Percentiles rank a stretch among this genome's conserved stretches.
These are phyloP conservation scores for Falcunculus frontatus DNA, from an alignment of 2,113 vertebrate species.

Conservation along the genomic window DNA sequence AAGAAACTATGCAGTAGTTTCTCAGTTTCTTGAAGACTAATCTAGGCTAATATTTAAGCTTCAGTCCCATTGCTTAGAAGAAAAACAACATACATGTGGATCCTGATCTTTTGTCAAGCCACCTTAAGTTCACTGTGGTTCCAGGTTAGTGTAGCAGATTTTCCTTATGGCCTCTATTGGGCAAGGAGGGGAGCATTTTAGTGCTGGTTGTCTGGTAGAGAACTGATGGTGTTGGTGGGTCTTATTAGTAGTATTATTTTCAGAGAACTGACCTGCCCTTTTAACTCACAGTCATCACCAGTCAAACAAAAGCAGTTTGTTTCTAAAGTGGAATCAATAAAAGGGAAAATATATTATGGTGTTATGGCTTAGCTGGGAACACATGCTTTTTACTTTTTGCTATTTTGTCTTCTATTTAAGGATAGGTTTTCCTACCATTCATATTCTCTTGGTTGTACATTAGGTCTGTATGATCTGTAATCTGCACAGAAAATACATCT, in stretches of 20 bases:
- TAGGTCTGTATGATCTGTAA: neutral
- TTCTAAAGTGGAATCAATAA: neutral
- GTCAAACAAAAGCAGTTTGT: neutral
- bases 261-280: neutral
- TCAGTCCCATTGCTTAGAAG: neutral
- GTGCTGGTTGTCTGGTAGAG: neutral
- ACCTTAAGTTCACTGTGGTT: neutral
- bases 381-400: neutral
- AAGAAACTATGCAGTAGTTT: neutral
- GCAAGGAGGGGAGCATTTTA: neutral
- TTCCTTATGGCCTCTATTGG: neutral
- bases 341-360: neutral
- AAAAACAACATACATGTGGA: neutral
- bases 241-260: neutral
- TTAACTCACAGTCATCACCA: neutral
- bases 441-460: neutral
- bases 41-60: neutral
- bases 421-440: neutral
- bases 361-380: neutral
- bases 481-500: neutral
- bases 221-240: neutral
- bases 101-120: neutral
- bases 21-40: neutral
- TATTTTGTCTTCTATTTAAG: neutral
- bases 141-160: neutral